Evolutionary conservation across 1,140 invertebrate genomes (phyloP), one percentile per base, ranked within the genome.

Genomic region (Zaprionus lachaisei): DNA sequence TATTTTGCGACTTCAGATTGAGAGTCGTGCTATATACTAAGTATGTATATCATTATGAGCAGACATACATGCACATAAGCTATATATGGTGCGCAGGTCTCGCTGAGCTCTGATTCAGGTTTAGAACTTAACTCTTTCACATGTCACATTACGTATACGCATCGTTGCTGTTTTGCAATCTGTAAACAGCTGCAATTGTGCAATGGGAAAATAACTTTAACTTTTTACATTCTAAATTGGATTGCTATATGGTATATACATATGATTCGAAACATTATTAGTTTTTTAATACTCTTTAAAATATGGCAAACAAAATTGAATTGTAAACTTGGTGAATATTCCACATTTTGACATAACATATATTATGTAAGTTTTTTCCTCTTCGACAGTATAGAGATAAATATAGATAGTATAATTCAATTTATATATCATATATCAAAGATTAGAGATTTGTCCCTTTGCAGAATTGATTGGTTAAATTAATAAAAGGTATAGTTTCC

Each of bases 91-190:
- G 51, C 14, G 7, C 14, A 41, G 38, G 6, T n/a, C 38, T 49
- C 17, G 47, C 47, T 51, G 20, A 20, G n/a, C 20, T 47, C n/a
- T 47, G 22, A 12, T 51, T 51, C 20, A 51, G 47, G 12, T 51
- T 11, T 5, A 51, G 20, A 24, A 24, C 17, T 51, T 12, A 24
- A 12, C 20, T 9, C 47, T 51, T 12, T 34, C 31, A 34, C 31
- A 24, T 24, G 20, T 51, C 17, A 51, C 20, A 51, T 51, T 51
- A 51, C 47, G 47, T 51, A 51, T 51, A 51, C 47, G 47, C 47
- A 24, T 20, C 20, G 47, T 51, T 47, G 47, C 4, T 22, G 47
- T 51, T 22, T 22, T 22, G 4, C 14, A 14, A 51, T 12, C 2
- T 17, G 9, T 9, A 24, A 22, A 12, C 47, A 51, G 20, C 47